Evolutionary conservation across 2,888 invertebrate genomes (phyloP).

Genomic region (Rhagonycha lutea): DNA sequence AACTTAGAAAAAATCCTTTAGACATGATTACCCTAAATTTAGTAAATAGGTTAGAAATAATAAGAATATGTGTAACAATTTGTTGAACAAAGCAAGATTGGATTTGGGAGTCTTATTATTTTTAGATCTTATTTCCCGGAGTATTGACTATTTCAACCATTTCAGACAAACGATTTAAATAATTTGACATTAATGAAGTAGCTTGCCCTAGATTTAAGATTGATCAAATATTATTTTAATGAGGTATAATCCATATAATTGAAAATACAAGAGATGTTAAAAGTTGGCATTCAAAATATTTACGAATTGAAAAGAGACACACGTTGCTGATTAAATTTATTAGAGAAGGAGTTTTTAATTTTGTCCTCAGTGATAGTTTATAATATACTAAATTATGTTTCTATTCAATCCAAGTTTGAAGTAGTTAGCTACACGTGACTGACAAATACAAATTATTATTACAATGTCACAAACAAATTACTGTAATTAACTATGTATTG

Average conservation of each 20-base stretch:
- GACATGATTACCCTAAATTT: not conserved
- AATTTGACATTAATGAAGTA: constrained; percentile 13
- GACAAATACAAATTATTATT: not conserved
- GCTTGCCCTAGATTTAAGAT: constrained; percentile 11
- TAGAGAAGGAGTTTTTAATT: not conserved
- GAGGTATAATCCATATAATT: not conserved
- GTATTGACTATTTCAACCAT: constrained; percentile 1
- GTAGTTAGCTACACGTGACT: not conserved
- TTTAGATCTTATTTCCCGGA: constrained; percentile 3
- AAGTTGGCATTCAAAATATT: not conserved
- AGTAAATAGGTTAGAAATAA: not conserved
- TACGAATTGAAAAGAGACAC: not conserved
- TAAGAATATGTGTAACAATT: not conserved
- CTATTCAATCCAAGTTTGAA: not conserved
- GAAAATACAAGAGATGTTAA: not conserved
- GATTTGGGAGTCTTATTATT: not conserved
- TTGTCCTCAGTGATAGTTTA: not conserved
- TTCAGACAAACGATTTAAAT: constrained; percentile 5
- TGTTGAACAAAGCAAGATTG: not conserved
- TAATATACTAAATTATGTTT: not conserved
- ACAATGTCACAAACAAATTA: not conserved
- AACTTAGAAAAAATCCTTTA: too few species aligned
- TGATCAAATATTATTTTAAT: constrained; percentile 9
- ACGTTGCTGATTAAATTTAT: not conserved
- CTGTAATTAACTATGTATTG: not conserved